Conservation (phyloP, 2,113 vertebrate species). For the Xenopus laevis region DNA sequence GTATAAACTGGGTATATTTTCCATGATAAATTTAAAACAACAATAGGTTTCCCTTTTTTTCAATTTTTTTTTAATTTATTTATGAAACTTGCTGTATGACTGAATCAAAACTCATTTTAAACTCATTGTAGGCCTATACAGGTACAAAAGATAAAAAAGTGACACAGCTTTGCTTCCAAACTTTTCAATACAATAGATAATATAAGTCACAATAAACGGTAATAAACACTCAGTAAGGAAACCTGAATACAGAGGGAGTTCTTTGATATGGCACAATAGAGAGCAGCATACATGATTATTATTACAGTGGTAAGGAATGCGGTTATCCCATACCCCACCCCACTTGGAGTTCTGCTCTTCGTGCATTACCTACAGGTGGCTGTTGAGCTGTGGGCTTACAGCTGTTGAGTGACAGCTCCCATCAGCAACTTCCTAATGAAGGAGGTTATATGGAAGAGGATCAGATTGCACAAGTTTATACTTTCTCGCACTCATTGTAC, state of each 20-base stretch:
- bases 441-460: slow-evolving; percentile 49
- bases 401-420: slow-evolving; percentile 57
- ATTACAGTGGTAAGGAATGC: background rate
- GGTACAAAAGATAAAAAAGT: no score
- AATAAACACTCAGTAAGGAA: no score
- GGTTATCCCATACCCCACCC: slow-evolving; percentile 1
- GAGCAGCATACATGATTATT: background rate
- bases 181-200: no score
- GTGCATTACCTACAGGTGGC: slow-evolving; percentile 54
- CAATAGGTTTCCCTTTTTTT: no score
- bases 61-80: no score
- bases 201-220: no score
- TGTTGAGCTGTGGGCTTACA: slow-evolving; percentile 44
- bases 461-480: slow-evolving; percentile 49
- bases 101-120: no score
- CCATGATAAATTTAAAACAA: no score
- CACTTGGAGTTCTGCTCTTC: slow-evolving; percentile 47
- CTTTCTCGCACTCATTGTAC: slow-evolving; percentile 19
- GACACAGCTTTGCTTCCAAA: no score
- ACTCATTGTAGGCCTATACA: no score
- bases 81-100: no score
- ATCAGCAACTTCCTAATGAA: slow-evolving; percentile 62
- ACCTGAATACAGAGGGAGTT: background rate
- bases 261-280: background rate
- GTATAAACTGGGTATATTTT: no score